phyloP scores from a whole-genome alignment of 2,888 invertebrate genomes.

The Byasa hedistus region DNA sequence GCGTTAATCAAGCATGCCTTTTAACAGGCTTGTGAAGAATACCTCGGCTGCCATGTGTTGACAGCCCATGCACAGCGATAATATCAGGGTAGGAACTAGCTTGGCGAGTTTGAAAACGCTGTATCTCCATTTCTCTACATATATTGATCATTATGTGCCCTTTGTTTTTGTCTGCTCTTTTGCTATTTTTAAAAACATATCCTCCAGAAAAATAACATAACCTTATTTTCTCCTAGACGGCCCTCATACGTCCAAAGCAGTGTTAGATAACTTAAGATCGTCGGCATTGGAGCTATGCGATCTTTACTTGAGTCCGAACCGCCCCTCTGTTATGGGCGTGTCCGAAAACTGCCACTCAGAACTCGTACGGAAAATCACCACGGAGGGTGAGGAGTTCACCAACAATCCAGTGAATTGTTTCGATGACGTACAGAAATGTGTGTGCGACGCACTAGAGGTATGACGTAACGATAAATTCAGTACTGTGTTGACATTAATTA shows the following conservation, averaged over 20 bases:
- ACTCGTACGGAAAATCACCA: slow-evolving; percentile 67
- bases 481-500: background rate
- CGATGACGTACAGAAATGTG: slow-evolving; percentile 88
- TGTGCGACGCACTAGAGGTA: slow-evolving; percentile 81
- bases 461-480: slow-evolving; percentile 39
- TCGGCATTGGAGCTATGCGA: slow-evolving; percentile 71
- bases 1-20: no score
- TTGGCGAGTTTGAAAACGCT: no score
- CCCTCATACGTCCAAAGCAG: slow-evolving; percentile 62
- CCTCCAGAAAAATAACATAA: background rate
- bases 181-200: background rate
- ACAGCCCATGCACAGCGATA: no score
- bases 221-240: slow-evolving; percentile 34
- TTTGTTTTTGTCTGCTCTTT: background rate
- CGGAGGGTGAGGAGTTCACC: slow-evolving; percentile 68
- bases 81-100: no score
- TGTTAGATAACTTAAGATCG: slow-evolving; percentile 65
- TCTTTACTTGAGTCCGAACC: slow-evolving; percentile 59
- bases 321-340: slow-evolving; percentile 57
- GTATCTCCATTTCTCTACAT: no score
- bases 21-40: no score
- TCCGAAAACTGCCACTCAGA: slow-evolving; percentile 64
- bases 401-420: slow-evolving; percentile 85
- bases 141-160: no score
- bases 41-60: no score